Percentiles rank a stretch among this genome's conserved stretches.
phyloP scores from a whole-genome alignment of 2,797 vertebrate genomes.

The Sphenopsis melanotis region DNA sequence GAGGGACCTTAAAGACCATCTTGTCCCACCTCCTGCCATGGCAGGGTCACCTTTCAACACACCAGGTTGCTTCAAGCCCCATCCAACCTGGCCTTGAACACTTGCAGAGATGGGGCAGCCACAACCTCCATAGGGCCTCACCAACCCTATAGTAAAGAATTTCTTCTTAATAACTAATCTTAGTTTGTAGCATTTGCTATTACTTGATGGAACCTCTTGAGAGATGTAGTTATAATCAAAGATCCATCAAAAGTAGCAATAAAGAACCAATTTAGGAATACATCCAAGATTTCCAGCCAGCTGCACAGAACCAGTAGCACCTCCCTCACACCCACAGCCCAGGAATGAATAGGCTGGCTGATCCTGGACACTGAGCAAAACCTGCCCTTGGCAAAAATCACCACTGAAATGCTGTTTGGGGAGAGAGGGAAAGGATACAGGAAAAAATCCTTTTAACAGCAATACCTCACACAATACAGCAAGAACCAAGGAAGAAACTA shows the following conservation, averaged over 20 bases:
- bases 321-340: not conserved
- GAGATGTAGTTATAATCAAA: not conserved
- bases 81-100: not conserved
- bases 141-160: not conserved
- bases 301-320: not conserved
- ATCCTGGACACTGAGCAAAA: not conserved
- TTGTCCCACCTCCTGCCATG: rapidly evolving
- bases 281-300: not conserved
- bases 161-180: not conserved
- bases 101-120: not conserved
- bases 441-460: not conserved
- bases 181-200: not conserved
- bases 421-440: not conserved
- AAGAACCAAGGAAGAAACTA: not conserved
- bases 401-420: not conserved
- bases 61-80: not conserved
- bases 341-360: not conserved
- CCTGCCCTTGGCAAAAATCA: not conserved
- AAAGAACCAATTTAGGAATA: not conserved
- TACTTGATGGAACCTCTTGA: not conserved
- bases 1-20: not conserved
- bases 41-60: not conserved
- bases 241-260: not conserved
- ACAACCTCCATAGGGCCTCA: not conserved
- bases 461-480: not conserved